Conservation (phyloP, 2,888 invertebrate genomes). For the Ceratothoa steindachneri region DNA sequence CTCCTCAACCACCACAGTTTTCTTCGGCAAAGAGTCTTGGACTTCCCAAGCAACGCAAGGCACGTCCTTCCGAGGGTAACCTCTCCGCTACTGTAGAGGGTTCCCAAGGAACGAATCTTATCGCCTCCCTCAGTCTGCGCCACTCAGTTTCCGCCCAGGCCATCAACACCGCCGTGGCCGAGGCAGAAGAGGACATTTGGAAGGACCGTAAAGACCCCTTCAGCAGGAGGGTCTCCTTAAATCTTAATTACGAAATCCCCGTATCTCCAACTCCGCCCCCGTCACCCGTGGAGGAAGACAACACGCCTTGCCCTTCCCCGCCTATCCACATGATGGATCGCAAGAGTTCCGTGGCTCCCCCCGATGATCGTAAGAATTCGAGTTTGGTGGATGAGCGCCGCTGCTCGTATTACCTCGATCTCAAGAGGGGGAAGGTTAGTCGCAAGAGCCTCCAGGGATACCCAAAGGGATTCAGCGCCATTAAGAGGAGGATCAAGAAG, state of each 20-base stretch:
- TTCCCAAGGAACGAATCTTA: conserved; percentile 1
- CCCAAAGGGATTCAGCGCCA: conserved; percentile 28
- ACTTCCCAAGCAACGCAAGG: background rate
- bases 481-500: conserved; percentile 18
- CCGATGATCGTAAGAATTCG: too few species aligned
- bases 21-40: too few species aligned
- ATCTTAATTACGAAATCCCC: conserved; percentile 18
- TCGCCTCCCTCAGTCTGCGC: conserved; percentile 18
- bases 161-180: background rate
- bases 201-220: background rate
- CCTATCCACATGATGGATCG: too few species aligned
- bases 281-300: background rate
- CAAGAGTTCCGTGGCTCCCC: too few species aligned
- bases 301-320: too few species aligned
- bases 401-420: conserved; percentile 21
- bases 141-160: background rate
- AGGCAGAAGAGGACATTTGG: background rate
- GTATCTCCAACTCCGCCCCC: conserved; percentile 23
- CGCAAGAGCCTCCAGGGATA: conserved; percentile 27
- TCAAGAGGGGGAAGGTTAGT: conserved; percentile 25
- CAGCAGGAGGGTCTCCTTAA: conserved; percentile 3
- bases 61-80: background rate
- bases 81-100: background rate
- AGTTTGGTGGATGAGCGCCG: too few species aligned
- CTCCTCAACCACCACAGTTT: too few species aligned